A percentile compares a stretch with the other conserved stretches of the same genome.
These are phyloP conservation scores for Vultur gryphus DNA, from an alignment of 2,797 vertebrate genomes.

Conservation along the genomic window DNA sequence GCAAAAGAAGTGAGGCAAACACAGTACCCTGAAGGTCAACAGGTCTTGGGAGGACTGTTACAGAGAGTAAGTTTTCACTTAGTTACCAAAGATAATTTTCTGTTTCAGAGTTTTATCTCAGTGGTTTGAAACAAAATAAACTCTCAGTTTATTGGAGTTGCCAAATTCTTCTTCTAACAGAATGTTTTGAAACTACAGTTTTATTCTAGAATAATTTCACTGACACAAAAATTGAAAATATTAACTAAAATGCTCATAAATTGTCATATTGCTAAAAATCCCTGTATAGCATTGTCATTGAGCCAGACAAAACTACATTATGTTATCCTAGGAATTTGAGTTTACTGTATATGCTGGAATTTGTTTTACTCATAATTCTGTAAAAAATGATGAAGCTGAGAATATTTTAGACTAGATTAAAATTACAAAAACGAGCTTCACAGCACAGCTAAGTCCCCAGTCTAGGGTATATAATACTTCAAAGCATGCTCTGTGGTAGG, in stretches of 20 bases:
- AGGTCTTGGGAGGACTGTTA: background rate
- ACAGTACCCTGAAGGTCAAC: background rate
- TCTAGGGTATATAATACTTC: background rate
- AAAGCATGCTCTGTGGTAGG: background rate
- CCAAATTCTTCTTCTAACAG: background rate
- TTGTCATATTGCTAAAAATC: fast-evolving
- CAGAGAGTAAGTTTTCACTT: background rate
- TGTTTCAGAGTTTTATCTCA: background rate
- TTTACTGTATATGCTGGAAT: background rate
- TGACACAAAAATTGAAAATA: background rate
- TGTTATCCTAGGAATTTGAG: background rate
- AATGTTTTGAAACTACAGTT: background rate
- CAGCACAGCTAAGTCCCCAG: background rate
- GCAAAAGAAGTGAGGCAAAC: background rate
- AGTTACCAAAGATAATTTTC: background rate
- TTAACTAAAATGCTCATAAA: background rate
- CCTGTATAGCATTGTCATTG: fast-evolving
- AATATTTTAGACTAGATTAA: background rate
- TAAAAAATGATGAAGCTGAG: background rate
- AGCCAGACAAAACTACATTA: fast-evolving
- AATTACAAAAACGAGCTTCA: background rate
- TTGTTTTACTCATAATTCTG: background rate
- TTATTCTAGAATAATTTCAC: background rate
- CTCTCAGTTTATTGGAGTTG: background rate
- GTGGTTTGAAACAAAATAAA: background rate